Conservation (phyloP, 2,888 invertebrate species). For the Elaeidobius kamerunicus region DNA sequence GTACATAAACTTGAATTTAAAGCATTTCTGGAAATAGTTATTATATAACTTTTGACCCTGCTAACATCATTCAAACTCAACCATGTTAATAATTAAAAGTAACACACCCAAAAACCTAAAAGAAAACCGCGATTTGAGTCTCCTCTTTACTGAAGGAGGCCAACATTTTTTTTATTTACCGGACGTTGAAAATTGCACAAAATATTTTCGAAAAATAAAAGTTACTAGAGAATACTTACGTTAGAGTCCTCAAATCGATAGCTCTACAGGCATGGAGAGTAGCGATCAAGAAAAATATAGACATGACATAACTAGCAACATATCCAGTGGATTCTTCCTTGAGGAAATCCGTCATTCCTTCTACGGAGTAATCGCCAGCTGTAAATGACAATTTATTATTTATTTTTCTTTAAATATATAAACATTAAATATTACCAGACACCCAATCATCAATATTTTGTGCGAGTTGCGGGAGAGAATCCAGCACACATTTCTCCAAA, state of each 20-base stretch:
- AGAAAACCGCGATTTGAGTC: background rate
- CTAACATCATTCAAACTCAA: no score
- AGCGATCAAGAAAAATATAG: constrained; percentile 39
- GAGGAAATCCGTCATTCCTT: constrained; percentile 35
- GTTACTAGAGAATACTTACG: no score
- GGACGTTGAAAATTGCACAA: background rate
- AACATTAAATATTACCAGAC: constrained; percentile 10
- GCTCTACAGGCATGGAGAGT: constrained; percentile 38
- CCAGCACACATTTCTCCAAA: constrained; percentile 39
- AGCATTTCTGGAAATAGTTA: no score
- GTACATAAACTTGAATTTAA: no score
- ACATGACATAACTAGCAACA: constrained; percentile 41
- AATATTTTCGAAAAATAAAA: no score
- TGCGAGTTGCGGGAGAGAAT: constrained; percentile 36
- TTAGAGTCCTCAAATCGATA: constrained; percentile 36
- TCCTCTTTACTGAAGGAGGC: background rate
- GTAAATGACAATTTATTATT: constrained; percentile 19
- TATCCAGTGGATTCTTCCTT: constrained; percentile 35
- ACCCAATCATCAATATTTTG: constrained; percentile 35
- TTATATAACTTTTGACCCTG: no score
- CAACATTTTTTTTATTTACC: background rate
- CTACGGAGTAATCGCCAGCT: constrained; percentile 33
- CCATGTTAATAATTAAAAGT: no score
- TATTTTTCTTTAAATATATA: background rate
- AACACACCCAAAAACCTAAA: no score